Evolutionary conservation across 2,113 vertebrate genomes (phyloP), one percentile per base, ranked within the genome.

Genomic region (Tetrao urogallus): DNA sequence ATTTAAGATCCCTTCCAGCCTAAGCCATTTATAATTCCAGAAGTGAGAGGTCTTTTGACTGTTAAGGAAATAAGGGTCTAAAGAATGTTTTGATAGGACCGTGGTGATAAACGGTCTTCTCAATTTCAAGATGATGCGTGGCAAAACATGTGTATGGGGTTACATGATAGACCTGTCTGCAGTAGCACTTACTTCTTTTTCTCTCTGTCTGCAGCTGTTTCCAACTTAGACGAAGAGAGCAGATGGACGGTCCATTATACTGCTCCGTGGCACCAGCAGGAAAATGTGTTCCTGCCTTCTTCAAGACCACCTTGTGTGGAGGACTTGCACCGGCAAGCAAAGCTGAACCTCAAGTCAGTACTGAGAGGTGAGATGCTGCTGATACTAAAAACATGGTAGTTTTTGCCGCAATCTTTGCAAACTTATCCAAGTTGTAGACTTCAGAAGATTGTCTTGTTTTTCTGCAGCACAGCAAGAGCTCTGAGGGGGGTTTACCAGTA

Each of bases 241-340:
- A 98, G 99, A 93, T 99, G 99, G 99, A 98, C 98, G 1, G 99
- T 99, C 69, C 99, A 99, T 94, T 99, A 99, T 95, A 98, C 98
- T 2, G 99, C 99, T 16, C 98, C 99, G 0, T 99, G 99, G 99
- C 99, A 99, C 92, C 99, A 99, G 97, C 99, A 99, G 96, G 99
- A 99, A 94, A 99, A 99, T 52, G 99, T 99, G 52, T 99, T 99
- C 95, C 96, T 99, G 57, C 99, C 99, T 1, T 95, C 98, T 73
- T 98, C 97, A 34, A 98, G 99, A 94, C 99, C 99, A 2, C 97
- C 99, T 38, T 99, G 99, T 10, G 98, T 99, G 79, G 99, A 99
- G 65, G 99, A 99, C 95, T 97, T 99, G 89, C 99, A 99, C 95
- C 98, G 98, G 15, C 98, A 99, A 96, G 99, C 99, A 95, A 99